These are phyloP conservation scores for Echinops telfairi DNA, from an alignment of 2,113 vertebrate genomes.

Conservation along the genomic window DNA sequence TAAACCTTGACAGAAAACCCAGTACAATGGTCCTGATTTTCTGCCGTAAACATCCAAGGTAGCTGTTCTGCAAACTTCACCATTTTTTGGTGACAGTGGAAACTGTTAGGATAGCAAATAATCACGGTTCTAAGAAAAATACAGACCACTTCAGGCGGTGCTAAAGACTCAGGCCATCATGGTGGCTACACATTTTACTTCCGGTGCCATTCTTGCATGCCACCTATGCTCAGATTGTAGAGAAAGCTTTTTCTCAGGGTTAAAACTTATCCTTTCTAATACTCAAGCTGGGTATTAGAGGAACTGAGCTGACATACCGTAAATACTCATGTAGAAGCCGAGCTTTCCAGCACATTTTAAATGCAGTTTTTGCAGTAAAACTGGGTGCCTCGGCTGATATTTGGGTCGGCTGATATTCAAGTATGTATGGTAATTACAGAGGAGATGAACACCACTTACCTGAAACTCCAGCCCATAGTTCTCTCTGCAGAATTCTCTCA, in stretches of 20 bases:
- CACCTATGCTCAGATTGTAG: neutral
- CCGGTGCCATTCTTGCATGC: conserved; percentile 30
- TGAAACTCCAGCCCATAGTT: conserved; percentile 99
- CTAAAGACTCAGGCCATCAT: neutral
- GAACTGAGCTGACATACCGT: neutral
- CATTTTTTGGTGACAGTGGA: neutral
- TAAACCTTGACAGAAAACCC: neutral
- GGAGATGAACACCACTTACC: conserved; percentile 86
- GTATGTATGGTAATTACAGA: neutral
- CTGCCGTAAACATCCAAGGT: neutral
- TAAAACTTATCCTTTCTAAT: conserved; percentile 38
- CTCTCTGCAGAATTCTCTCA: conserved; percentile 99
- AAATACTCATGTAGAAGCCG: too few relatives aligned
- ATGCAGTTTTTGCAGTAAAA: too few relatives aligned
- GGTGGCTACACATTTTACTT: conserved; percentile 13
- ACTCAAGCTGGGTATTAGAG: neutral
- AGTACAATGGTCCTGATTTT: neutral
- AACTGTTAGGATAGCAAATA: conserved; percentile 7
- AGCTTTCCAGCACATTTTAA: too few relatives aligned
- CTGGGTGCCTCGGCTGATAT: too few relatives aligned
- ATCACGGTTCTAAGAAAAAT: conserved; percentile 3
- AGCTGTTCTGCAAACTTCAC: neutral
- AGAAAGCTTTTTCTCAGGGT: neutral
- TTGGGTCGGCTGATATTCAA: too few relatives aligned
- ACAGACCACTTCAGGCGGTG: neutral